Evolutionary conservation across 37 sponge, comb jelly and placozoan genomes (phyloP).

Genomic region (Halichondria panicea): DNA sequence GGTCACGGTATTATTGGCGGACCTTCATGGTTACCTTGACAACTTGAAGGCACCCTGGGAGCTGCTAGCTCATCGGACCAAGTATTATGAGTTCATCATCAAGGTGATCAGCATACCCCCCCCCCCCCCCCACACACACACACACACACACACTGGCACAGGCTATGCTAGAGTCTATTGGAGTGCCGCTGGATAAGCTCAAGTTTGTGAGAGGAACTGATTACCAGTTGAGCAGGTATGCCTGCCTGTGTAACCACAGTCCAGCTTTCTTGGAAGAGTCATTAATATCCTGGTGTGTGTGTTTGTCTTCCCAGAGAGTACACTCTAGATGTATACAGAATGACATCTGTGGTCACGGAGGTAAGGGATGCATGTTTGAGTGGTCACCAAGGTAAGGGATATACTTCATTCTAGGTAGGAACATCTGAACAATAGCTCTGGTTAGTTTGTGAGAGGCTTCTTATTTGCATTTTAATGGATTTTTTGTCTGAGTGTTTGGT

Average conservation of each 20-base stretch:
- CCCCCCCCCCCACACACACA: too few relatives aligned
- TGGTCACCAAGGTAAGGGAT: background rate
- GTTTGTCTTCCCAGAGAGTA: conserved; percentile 68
- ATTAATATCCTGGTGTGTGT: too few relatives aligned
- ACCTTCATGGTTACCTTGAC: conserved; percentile 95
- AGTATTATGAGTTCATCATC: conserved; percentile 93
- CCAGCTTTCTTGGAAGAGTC: background rate
- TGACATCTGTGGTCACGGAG: conserved; percentile 91
- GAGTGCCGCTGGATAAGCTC: conserved; percentile 87
- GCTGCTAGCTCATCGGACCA: conserved; percentile 68
- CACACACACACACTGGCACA: conserved; percentile 7
- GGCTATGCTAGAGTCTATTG: conserved; percentile 91
- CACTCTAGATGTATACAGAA: conserved; percentile 94
- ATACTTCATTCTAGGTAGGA: too few relatives aligned
- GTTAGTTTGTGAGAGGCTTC: too few relatives aligned
- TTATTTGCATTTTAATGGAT: too few relatives aligned
- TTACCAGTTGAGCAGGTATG: conserved; percentile 83
- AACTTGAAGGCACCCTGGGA: conserved; percentile 98
- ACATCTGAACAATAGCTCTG: too few relatives aligned
- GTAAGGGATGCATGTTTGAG: conserved; percentile 24
- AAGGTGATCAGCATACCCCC: conserved; percentile 52
- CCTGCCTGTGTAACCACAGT: background rate
- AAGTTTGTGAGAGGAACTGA: conserved; percentile 92
- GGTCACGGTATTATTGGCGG: conserved; percentile 94
- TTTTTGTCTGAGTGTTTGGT: too few relatives aligned